Base-by-base conservation (phyloP, 2,888 invertebrate species). In the Megaustenia siamemsis region DNA sequence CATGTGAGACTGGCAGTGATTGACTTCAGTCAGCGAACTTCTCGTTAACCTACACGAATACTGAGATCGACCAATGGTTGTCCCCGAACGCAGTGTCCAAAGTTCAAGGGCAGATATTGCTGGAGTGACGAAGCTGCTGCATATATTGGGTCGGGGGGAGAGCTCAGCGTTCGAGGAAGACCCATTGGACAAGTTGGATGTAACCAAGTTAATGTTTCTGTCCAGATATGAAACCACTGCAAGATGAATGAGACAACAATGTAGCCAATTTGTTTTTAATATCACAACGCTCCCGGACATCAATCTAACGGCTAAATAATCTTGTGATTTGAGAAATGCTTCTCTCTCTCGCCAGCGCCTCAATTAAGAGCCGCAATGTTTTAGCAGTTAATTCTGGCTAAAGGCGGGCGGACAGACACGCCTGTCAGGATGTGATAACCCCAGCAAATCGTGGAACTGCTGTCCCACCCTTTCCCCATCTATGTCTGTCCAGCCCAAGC, bases 251-350 rank as follows among this genome's bases (percentile, higher is more conserved):
- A 18, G 38, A 40, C 24, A 78, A 45, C 79, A 79, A 79, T 79
- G 43, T 66, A 66, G 60, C 28, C 79, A 79, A 79, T 79, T 79
- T 79, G 43, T 32, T 60, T 43, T 79, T 66, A 79, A 79, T 79
- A 66, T 66, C 24, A 32, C 66, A 79, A 45, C 66, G 28, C 45
- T 63, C 43, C 12, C 43, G 1, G 8, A n/a, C 66, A 66, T 66
- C 66, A 63, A 18, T 10, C 28, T 79, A 79, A 79, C 60, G 66
- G n/a, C 53, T 12, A n/a, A 28, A 38, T 21, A 32, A 79, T 79
- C 4, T 28, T 43, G 18, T 1, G n/a, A 49, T 21, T 43, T 66
- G 32, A 40, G 45, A 0, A 38, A 77, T 35, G 38, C n/a, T 77
- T 32, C 56, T n/a, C 38, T 38, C n/a, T 21, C 38, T 38, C 35